Conservation (phyloP, 2,113 vertebrate species). For the Ploceus nigricollis region DNA sequence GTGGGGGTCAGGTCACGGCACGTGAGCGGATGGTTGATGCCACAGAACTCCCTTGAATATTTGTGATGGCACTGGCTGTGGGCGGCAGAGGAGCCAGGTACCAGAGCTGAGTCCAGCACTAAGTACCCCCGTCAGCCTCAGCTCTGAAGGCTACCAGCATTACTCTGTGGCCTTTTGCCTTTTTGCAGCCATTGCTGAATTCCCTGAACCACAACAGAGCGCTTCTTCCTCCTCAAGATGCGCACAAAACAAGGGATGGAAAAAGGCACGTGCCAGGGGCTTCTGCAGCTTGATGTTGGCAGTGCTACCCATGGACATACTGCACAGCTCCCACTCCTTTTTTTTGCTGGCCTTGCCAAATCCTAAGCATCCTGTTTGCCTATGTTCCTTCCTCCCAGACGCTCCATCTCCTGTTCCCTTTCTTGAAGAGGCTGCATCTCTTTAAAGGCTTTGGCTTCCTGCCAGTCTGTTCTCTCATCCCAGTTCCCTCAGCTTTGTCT, state of each 20-base stretch:
- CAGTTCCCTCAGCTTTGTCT: neutral
- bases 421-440: neutral
- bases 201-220: neutral
- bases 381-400: conserved; percentile 9
- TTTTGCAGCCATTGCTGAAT: neutral
- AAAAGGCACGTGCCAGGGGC: neutral
- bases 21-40: fast-evolving
- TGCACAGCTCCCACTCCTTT: neutral
- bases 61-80: neutral
- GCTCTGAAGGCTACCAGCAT: neutral
- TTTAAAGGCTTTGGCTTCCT: neutral
- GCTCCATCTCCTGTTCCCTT: conserved; percentile 16
- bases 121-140: neutral
- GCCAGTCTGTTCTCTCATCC: neutral
- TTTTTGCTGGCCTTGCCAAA: conserved; percentile 2
- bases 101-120: neutral
- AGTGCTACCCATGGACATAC: neutral
- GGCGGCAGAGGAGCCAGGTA: neutral
- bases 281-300: neutral
- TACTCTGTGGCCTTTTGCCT: neutral
- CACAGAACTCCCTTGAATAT: neutral
- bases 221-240: neutral
- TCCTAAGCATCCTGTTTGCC: conserved; percentile 22
- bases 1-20: neutral
- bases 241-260: fast-evolving